These are phyloP conservation scores for Cebidichthys violaceus DNA, from an alignment of 2,113 vertebrate species.

Conservation along the genomic window DNA sequence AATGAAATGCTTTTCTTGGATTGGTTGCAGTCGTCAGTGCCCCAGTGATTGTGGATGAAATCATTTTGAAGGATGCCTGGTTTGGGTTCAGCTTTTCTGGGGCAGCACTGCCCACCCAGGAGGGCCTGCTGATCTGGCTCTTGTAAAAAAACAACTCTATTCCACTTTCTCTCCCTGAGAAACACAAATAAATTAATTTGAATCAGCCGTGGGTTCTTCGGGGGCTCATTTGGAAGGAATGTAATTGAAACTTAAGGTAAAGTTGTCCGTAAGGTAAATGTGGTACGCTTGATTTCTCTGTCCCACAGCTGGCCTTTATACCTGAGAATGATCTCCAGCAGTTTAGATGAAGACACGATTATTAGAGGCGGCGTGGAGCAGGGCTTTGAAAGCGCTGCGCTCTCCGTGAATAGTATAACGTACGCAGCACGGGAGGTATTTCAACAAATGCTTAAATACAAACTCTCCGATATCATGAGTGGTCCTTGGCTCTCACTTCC, in stretches of 20 bases:
- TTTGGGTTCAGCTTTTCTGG: conserved; percentile 53
- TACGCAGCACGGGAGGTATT: conserved; percentile 43
- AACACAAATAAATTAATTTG: conserved; percentile 79
- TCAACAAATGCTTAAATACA: conserved; percentile 59
- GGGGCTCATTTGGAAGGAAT: conserved; percentile 77
- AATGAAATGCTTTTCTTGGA: conserved; percentile 60
- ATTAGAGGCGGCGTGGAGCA: conserved; percentile 24
- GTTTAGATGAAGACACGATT: conserved; percentile 57
- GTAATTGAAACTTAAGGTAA: conserved; percentile 77
- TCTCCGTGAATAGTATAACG: conserved; percentile 36
- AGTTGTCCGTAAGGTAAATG: conserved; percentile 71
- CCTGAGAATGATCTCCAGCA: conserved; percentile 31
- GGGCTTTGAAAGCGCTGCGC: conserved; percentile 28
- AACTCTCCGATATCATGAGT: conserved; percentile 51
- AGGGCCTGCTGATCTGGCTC: conserved; percentile 72
- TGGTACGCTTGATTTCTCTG: conserved; percentile 52
- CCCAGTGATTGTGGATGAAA: conserved; percentile 51
- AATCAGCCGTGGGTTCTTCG: conserved; percentile 72
- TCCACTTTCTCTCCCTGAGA: conserved; percentile 59
- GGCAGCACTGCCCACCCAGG: conserved; percentile 70
- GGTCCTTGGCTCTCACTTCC: conserved; percentile 59
- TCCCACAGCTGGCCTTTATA: conserved; percentile 48
- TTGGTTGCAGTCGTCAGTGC: conserved; percentile 20
- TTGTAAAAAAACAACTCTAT: conserved; percentile 53
- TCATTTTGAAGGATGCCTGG: conserved; percentile 65